Evolutionary conservation across 2,113 vertebrate genomes (phyloP).

Genomic region (Phalacrocorax aristotelis): DNA sequence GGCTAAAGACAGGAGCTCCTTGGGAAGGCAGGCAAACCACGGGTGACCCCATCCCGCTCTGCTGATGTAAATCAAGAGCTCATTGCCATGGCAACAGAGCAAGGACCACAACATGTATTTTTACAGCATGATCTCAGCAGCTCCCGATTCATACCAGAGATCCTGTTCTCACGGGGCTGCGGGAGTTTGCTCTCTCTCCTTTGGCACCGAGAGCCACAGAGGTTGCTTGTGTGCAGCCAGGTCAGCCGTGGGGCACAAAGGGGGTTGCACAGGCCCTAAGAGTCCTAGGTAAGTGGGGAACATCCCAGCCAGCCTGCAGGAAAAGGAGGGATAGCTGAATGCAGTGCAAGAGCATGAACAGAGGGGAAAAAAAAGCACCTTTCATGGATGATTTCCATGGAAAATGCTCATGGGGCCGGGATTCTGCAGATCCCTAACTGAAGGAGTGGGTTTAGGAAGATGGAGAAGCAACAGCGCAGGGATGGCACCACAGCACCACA

Average conservation of each 20-base stretch:
- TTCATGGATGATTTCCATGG: neutral
- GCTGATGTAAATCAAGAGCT: neutral
- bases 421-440: no score
- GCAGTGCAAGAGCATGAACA: neutral
- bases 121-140: neutral
- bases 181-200: neutral
- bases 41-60: neutral
- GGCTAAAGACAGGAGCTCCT: neutral
- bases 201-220: rapidly evolving
- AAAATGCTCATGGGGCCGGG: neutral
- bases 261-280: no score
- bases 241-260: neutral
- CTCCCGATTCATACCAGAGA: neutral
- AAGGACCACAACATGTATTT: neutral
- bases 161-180: neutral
- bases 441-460: neutral
- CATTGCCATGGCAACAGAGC: neutral
- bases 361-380: neutral
- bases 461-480: rapidly evolving
- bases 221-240: neutral
- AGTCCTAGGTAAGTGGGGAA: no score
- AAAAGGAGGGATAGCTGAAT: neutral
- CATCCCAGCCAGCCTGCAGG: neutral
- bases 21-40: neutral
- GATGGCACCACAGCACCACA: neutral